Base-by-base conservation (phyloP, 2,888 invertebrate genomes). In the Leptopterna dolabrata region DNA sequence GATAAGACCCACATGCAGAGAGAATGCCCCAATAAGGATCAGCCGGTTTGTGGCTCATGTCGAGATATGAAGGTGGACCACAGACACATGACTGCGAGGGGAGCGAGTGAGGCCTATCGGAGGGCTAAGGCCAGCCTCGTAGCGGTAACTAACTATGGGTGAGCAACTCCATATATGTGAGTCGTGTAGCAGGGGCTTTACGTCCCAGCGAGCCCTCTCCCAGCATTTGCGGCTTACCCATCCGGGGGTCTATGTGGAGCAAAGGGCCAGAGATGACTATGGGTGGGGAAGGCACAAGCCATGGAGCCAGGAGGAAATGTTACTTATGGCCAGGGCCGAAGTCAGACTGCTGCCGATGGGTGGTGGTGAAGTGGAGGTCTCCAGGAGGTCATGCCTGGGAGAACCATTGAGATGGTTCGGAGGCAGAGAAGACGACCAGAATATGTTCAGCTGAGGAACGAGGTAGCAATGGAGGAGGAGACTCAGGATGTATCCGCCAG, bases 151-250 rank as follows among this genome's bases (percentile, higher is more conserved):
- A 16, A 76, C 16, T 76, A 76, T 76, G 36, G 41, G n/a, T 13
- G 7, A 1, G 3, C 6, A 30, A 11, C 13, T 13, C 13, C 14
- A 16, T 7, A n/a, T 16, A 6, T 76, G 76, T 76, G 7, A 41
- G 13, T 3, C 36, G 16, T 76, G 76, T 41, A n/a, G n/a, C 41
- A 30, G 76, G 19, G 30, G 30, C 4, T 76, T 76, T 36, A 6
- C 19, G n/a, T 36, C 76, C 92, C 43, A 43, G 43, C 43, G 43
- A 11, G 43, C 11, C 43, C 43, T 43, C 43, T 43, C 11, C 7
- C 43, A 43, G 6, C 43, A 43, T 43, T 9, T 43, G 43, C 43
- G 11, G 6, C 43, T 43, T 1, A 55, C n/a, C 7, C 43, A 43
- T 43, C 11, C 7, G 11, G 43, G 43, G 43, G 43, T 43, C 6